These are phyloP conservation scores for Centrocercus urophasianus DNA, from an alignment of 2,113 vertebrate species.

Conservation along the genomic window DNA sequence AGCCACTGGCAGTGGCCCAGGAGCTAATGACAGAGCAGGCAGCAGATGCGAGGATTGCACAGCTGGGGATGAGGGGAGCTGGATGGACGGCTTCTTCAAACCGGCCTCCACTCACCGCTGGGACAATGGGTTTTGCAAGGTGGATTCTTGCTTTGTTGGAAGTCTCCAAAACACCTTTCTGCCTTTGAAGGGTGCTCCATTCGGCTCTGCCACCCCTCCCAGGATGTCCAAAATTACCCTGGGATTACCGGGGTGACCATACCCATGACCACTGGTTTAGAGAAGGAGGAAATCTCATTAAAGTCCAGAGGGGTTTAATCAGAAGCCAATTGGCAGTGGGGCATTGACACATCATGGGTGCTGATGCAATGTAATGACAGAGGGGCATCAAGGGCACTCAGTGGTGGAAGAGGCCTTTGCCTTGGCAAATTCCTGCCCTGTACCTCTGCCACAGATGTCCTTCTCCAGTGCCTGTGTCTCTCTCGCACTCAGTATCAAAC, in stretches of 20 bases:
- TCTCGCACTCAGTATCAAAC: neutral
- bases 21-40: constrained; percentile 41
- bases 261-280: neutral
- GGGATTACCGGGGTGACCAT: neutral
- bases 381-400: neutral
- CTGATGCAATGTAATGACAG: neutral
- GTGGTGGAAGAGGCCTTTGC: neutral
- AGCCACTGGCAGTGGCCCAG: neutral
- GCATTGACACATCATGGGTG: neutral
- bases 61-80: neutral
- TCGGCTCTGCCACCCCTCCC: neutral
- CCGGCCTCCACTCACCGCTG: neutral
- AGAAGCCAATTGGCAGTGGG: neutral
- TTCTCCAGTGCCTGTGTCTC: neutral
- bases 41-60: neutral
- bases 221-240: constrained; percentile 14
- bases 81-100: neutral
- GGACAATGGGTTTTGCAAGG: neutral
- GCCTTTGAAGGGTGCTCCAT: neutral
- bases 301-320: neutral
- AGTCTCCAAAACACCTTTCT: neutral
- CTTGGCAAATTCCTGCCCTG: neutral
- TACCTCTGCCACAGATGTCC: neutral
- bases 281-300: neutral
- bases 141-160: neutral